These are phyloP conservation scores for Cyprinus carpio DNA, from an alignment of 2,113 vertebrate genomes.

Conservation along the genomic window DNA sequence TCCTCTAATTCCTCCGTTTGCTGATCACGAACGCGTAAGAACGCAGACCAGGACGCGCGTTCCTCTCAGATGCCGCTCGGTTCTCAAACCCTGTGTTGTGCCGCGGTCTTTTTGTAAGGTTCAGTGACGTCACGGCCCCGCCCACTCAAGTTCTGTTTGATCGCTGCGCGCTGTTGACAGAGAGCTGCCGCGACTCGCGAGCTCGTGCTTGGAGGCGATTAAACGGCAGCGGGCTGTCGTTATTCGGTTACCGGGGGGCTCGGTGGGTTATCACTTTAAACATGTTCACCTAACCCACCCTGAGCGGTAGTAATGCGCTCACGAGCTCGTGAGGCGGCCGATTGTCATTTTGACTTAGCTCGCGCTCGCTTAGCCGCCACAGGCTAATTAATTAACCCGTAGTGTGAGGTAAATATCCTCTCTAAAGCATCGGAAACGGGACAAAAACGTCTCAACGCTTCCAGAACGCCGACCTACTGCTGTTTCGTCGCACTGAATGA, in stretches of 20 bases:
- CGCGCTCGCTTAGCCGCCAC: constrained; percentile 40
- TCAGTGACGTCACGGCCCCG: constrained; percentile 44
- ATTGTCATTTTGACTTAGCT: constrained; percentile 34
- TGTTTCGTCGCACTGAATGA: not conserved
- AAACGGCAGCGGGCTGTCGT: constrained; percentile 41
- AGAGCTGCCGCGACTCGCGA: constrained; percentile 67
- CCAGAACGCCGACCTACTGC: too few species aligned
- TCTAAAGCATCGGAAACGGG: not conserved
- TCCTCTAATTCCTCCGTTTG: too few species aligned
- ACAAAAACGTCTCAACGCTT: not conserved
- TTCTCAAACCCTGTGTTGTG: not conserved
- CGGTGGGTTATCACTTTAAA: not conserved
- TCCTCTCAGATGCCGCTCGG: not conserved
- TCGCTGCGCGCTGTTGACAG: constrained; percentile 67
- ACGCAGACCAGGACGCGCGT: too few species aligned
- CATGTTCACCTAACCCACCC: not conserved
- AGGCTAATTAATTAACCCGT: constrained; percentile 27
- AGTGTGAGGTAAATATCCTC: not conserved
- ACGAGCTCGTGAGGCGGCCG: constrained; percentile 37
- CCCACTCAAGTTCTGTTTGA: constrained; percentile 69
- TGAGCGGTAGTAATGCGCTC: constrained; percentile 15
- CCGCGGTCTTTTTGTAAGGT: not conserved
- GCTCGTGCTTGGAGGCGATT: constrained; percentile 37
- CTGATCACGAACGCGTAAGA: not conserved
- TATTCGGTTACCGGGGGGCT: not conserved